phyloP scores from a whole-genome alignment of 2,797 vertebrate genomes.

The Notoglanidium macrostoma region DNA sequence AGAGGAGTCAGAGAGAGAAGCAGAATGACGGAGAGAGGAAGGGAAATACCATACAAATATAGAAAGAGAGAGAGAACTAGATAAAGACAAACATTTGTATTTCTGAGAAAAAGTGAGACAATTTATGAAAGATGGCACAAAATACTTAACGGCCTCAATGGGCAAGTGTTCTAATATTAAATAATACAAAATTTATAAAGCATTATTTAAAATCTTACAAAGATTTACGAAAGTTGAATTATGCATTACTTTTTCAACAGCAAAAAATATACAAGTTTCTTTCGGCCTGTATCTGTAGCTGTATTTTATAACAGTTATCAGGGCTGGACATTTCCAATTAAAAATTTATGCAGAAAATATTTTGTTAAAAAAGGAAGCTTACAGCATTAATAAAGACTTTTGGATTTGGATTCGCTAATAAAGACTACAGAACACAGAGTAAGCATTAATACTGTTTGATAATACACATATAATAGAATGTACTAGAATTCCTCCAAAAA shows the following conservation, averaged over 20 bases:
- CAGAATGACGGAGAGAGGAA: slow-evolving; percentile 14
- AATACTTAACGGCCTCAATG: slow-evolving; percentile 8
- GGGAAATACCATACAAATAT: slow-evolving; percentile 58
- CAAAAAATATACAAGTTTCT: background rate
- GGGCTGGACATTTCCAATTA: background rate
- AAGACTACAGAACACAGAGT: background rate
- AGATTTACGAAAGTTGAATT: background rate
- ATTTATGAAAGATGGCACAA: slow-evolving; percentile 39
- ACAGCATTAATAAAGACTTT: background rate
- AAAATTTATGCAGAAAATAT: background rate
- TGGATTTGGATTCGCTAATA: background rate
- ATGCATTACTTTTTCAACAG: background rate
- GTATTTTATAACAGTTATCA: background rate
- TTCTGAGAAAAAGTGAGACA: slow-evolving; percentile 32
- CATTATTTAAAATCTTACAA: background rate
- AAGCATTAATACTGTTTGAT: background rate
- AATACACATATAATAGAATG: background rate
- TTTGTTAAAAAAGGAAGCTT: background rate
- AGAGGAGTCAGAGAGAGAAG: slow-evolving; percentile 47
- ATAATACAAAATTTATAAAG: background rate
- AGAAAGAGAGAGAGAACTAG: background rate
- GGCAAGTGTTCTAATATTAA: background rate
- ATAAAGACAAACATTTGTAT: slow-evolving; percentile 31
- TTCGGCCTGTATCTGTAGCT: background rate
- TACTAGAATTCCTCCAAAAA: background rate